Evolutionary conservation across 2,797 vertebrate genomes (phyloP).

Genomic region (Cyclura pinguis): DNA sequence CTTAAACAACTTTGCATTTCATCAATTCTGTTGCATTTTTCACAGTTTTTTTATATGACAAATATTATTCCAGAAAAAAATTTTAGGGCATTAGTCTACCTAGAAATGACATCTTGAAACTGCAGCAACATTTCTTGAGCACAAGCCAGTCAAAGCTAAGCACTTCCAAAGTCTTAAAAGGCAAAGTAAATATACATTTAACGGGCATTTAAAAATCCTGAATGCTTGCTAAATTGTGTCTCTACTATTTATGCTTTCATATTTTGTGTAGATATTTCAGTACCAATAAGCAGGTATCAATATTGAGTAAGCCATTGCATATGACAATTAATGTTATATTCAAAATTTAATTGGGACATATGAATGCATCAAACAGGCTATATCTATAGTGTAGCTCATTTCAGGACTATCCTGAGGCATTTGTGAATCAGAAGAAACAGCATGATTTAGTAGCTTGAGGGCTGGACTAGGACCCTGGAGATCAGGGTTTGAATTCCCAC

Average conservation of each 20-base stretch:
- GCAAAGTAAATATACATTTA: background rate
- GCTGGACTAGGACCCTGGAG: too few relatives aligned
- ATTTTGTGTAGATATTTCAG: conserved; percentile 26
- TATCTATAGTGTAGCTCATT: background rate
- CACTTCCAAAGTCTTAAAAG: background rate
- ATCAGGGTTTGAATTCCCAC: too few relatives aligned
- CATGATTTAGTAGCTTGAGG: too few relatives aligned
- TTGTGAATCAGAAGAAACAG: too few relatives aligned
- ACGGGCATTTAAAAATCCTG: background rate
- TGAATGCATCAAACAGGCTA: background rate
- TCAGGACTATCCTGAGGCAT: too few relatives aligned
- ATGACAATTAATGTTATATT: background rate
- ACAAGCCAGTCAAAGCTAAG: background rate
- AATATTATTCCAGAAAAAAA: background rate
- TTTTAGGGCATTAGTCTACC: background rate
- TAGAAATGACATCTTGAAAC: background rate
- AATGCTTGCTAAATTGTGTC: background rate
- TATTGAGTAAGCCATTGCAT: conserved; percentile 22
- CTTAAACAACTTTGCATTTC: background rate
- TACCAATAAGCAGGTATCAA: background rate
- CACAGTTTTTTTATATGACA: background rate
- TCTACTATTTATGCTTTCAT: conserved; percentile 7
- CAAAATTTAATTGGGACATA: background rate
- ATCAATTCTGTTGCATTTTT: background rate
- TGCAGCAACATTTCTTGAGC: background rate